These are phyloP conservation scores for Graptemys geographica DNA, from an alignment of 2,797 vertebrate genomes.

Conservation along the genomic window DNA sequence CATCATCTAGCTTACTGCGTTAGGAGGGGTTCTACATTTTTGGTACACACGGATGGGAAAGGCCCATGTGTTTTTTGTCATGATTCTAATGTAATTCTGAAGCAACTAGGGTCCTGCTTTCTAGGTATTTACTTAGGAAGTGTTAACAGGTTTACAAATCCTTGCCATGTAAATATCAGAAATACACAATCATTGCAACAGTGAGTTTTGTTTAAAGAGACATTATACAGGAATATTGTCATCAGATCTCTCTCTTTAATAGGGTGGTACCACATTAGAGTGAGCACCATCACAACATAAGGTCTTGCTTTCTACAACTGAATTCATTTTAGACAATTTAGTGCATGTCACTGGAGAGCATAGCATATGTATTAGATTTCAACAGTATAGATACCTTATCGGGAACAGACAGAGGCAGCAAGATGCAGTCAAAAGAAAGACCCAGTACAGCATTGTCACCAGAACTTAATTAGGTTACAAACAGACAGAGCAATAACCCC, in stretches of 20 bases:
- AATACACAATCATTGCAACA: not conserved
- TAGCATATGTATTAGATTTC: not conserved
- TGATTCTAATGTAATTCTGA: slow-evolving; percentile 1
- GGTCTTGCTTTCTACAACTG: not conserved
- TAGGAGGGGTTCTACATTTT: not conserved
- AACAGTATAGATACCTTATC: not conserved
- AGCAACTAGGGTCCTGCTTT: not conserved
- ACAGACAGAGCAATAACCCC: not conserved
- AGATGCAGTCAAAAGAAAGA: not conserved
- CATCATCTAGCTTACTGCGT: not conserved
- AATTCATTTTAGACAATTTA: not conserved
- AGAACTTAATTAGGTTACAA: not conserved
- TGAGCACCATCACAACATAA: not conserved
- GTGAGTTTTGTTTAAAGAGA: not conserved
- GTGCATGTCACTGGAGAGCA: not conserved
- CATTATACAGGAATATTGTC: not conserved
- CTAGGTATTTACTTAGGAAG: not conserved
- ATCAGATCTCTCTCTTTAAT: not conserved
- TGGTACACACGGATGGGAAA: not conserved
- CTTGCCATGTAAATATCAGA: not conserved
- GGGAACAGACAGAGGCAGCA: not conserved
- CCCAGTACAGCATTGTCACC: not conserved
- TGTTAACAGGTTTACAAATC: not conserved
- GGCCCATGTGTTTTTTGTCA: not conserved
- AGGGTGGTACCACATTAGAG: not conserved